Conservation (phyloP, 2,113 vertebrate species). For the Tragelaphus buxtoni region DNA sequence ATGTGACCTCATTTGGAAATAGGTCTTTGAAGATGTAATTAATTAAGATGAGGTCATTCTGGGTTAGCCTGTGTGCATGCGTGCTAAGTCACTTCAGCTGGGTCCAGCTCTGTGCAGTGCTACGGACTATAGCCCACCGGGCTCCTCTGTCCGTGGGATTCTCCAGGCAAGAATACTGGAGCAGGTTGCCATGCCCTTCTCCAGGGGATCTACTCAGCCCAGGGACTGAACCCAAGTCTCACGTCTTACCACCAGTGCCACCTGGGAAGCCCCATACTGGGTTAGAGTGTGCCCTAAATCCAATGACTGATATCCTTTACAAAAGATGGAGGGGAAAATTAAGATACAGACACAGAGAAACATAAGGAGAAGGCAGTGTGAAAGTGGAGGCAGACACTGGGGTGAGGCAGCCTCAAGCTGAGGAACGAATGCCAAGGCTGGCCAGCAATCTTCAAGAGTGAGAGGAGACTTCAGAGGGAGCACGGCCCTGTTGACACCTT, state of each 20-base stretch:
- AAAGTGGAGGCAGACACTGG: no score
- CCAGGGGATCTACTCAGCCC: neutral
- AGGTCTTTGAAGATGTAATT: neutral
- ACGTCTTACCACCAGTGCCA: neutral
- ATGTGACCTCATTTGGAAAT: neutral
- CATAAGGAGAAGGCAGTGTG: neutral
- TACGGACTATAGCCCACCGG: fast-evolving
- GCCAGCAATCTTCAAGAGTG: neutral
- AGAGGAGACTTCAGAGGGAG: neutral
- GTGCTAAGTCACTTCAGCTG: neutral
- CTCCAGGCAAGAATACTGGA: neutral
- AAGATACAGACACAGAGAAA: neutral
- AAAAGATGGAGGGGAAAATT: neutral
- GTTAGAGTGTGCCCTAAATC: neutral
- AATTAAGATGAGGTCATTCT: neutral
- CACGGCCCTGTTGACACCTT: neutral
- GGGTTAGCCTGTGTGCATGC: neutral
- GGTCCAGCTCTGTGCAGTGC: neutral
- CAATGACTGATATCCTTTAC: neutral
- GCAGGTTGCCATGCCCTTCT: fast-evolving
- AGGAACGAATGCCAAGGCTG: neutral
- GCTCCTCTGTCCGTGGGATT: neutral
- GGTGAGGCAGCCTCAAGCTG: neutral
- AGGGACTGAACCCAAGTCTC: neutral
- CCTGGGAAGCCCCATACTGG: neutral